Base-by-base conservation (phyloP, 1,140 invertebrate species). In the Olivierus martensii region DNA sequence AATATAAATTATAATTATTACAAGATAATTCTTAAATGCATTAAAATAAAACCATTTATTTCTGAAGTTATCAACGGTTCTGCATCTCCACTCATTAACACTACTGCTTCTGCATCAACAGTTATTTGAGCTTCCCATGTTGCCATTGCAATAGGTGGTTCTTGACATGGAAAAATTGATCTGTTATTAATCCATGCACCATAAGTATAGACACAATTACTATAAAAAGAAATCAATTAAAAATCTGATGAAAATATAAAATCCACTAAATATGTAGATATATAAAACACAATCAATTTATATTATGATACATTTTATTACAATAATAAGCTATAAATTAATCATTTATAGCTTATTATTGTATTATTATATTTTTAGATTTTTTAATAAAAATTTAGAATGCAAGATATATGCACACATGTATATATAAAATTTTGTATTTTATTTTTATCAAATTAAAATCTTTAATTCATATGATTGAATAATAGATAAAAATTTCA, bases 141-240 rank as follows among this genome's bases (percentile, higher is more conserved):
- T 19, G 69, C 63, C 65, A 73, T 66, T 21, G 70, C 67, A n/a
- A 48, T 42, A 14, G 68, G 68, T 4, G 64, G 62, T 52, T 74
- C 73, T 53, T 74, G 73, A 58, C 65, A 71, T 4, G 71, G 71
- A 51, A 73, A 65, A 17, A 73, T 56, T 6, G 70, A 66, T 6
- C 72, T 62, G 61, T 73, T 73, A 52, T 73, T 73, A 14, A 73
- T 63, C 45, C 62, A 65, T 19, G 69, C 60, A 4, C 67, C 72
- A 49, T 65, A 62, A 14, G 69, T 72, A 59, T 66, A 72, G 14
- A 67, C 63, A 58, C 69, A 69, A 3, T 57, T 45, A 2, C 60
- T 59, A n/a, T 15, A 43, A 46, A 34, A 46, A 51, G 12, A 15
- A 15, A 38, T 49, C 11, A 38, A 34, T 41, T 39, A 5, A 36